Conservation (phyloP, 2,888 invertebrate genomes). For the Cartodere bifasciata region DNA sequence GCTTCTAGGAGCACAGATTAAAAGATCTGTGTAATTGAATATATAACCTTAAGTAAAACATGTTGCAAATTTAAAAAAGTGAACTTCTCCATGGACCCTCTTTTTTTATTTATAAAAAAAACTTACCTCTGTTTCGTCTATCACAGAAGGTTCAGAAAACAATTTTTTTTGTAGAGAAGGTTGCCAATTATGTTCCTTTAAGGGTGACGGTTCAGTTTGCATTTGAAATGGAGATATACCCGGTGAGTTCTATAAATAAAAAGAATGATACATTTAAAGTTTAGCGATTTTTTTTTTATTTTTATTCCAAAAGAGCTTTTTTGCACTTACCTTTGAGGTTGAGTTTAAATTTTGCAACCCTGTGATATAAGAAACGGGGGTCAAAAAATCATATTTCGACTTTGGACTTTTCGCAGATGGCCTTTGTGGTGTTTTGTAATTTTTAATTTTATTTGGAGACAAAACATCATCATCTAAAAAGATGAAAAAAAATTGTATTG, state of each 20-base stretch:
- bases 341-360: constrained; percentile 31
- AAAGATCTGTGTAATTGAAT: no score
- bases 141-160: constrained; percentile 28
- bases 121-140: no score
- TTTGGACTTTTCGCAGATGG: constrained; percentile 18
- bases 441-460: constrained; percentile 25
- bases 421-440: constrained; percentile 21
- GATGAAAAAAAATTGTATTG: constrained; percentile 14
- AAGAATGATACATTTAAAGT: no score
- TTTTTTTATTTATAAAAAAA: no score
- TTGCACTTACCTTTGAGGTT: constrained; percentile 25
- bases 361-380: constrained; percentile 36
- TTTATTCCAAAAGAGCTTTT: background rate
- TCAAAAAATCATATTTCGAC: constrained; percentile 32
- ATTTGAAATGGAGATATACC: constrained; percentile 19
- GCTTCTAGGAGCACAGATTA: no score
- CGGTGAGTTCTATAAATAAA: constrained; percentile 23
- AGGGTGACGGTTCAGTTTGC: constrained; percentile 23
- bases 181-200: constrained; percentile 18
- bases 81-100: no score
- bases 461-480: constrained; percentile 26
- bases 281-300: constrained; percentile 1
- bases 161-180: constrained; percentile 31
- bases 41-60: no score
- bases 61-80: no score